Evolutionary conservation across 2,888 invertebrate species (phyloP), one percentile per base, ranked within the genome.

Genomic region (Meghimatium bilineatum): DNA sequence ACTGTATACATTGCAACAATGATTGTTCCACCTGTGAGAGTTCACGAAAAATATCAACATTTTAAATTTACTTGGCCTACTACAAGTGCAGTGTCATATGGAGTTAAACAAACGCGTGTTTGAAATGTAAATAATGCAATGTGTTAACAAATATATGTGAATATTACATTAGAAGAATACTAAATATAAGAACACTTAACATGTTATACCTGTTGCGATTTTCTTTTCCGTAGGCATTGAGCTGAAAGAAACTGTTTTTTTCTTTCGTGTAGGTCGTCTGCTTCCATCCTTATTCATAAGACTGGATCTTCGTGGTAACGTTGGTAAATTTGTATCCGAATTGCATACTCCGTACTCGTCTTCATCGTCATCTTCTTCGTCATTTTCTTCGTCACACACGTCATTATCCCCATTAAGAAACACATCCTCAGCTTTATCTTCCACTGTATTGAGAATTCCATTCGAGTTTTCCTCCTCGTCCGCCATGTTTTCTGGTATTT

Each of bases 121-220:
- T 67, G 1, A 67, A 34, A 67, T 14, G 3, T 67, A 5, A 38
- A 6, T 38, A 26, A 71, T 71, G 38, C 20, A 71, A 71, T 36
- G 38, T 8, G 29, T 26, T 36, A 26, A 44, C 12, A 71, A 38
- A 71, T 8, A 29, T 36, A 38, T 26, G 8, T 38, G 38, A 1
- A 8, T 71, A 34, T 67, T 20, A 67, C 32, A 72, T 44, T 29
- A 56, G 0, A 76, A 49, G 12, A 52, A 74, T n/a, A 29, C n/a
- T 29, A 32, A 20, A 76, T 23, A 56, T 32, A n/a, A 14, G 38
- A 63, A 14, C 26, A 77, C 38, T 77, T 36, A 49, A 77, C 23
- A 60, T 60, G 20, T 8, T 60, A n/a, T 90, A 95, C 95, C 95
- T 90, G 94, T 95, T 71, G 95, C 94, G 81, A 95, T 94, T 88